A percentile compares a stretch with the other conserved stretches of the same genome.
These are phyloP conservation scores for Stichodactyla helianthus DNA, from an alignment of 64 coral and sea anemone species.

Conservation along the genomic window DNA sequence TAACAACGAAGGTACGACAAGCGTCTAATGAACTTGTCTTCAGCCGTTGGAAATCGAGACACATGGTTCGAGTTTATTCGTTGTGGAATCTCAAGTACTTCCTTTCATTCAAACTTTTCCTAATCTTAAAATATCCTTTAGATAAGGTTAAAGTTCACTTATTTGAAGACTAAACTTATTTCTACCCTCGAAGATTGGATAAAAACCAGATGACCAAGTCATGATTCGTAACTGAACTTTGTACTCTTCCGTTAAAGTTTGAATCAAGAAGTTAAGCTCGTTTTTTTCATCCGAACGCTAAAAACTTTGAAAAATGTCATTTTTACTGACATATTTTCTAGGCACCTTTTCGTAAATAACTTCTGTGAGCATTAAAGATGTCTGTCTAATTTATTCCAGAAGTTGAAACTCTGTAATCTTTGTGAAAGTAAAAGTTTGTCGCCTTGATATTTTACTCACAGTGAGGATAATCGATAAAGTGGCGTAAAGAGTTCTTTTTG, in stretches of 20 bases:
- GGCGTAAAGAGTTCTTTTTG: background rate
- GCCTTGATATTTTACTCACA: too few species aligned
- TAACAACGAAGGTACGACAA: too few species aligned
- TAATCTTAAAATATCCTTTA: constrained; percentile 1
- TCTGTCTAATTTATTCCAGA: background rate
- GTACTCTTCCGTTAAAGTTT: background rate
- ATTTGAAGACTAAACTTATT: background rate
- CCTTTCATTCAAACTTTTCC: background rate
- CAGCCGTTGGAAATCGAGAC: background rate
- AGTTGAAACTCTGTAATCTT: background rate
- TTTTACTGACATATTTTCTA: background rate
- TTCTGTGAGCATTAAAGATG: too few species aligned
- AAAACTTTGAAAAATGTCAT: background rate
- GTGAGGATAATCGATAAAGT: background rate
- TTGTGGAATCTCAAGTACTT: background rate
- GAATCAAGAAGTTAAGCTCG: background rate
- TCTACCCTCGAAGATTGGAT: constrained; percentile 5
- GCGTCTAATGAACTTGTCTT: too few species aligned
- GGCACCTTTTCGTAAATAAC: background rate
- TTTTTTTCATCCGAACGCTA: background rate
- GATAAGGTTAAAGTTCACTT: background rate
- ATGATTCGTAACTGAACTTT: background rate
- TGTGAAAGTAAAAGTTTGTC: too few species aligned
- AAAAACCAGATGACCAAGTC: background rate
- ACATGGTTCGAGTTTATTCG: background rate